Percentiles rank a stretch among this genome's conserved stretches.
These are phyloP conservation scores for Salmo trutta DNA, from an alignment of 2,797 vertebrate species.

Conservation along the genomic window DNA sequence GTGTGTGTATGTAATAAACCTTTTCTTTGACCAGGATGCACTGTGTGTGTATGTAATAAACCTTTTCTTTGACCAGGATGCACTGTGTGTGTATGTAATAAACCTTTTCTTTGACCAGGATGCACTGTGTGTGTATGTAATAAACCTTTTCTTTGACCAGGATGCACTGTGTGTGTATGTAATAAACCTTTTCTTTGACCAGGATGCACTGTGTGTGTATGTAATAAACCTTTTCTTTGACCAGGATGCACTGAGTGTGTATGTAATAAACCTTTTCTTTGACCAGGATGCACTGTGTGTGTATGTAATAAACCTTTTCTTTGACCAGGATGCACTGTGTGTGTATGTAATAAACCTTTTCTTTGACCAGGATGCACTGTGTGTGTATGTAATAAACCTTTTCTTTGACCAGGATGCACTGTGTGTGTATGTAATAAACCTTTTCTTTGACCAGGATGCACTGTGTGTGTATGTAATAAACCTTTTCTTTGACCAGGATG, in stretches of 20 bases:
- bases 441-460: neutral
- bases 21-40: neutral
- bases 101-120: neutral
- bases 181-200: neutral
- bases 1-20: too few relatives aligned
- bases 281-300: neutral
- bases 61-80: neutral
- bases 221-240: neutral
- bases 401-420: neutral
- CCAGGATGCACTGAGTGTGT: neutral
- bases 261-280: too few relatives aligned
- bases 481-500: neutral
- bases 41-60: too few relatives aligned
- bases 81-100: too few relatives aligned
- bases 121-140: too few relatives aligned
- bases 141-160: neutral
- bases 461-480: too few relatives aligned
- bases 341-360: too few relatives aligned
- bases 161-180: too few relatives aligned
- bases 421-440: too few relatives aligned
- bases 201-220: neutral
- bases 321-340: neutral
- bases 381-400: too few relatives aligned
- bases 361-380: neutral
- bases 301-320: too few relatives aligned